Percentiles rank a stretch among this genome's conserved stretches.
These are phyloP conservation scores for Phenganax subtilis DNA, from an alignment of 92 coral and sea anemone species.

Conservation along the genomic window DNA sequence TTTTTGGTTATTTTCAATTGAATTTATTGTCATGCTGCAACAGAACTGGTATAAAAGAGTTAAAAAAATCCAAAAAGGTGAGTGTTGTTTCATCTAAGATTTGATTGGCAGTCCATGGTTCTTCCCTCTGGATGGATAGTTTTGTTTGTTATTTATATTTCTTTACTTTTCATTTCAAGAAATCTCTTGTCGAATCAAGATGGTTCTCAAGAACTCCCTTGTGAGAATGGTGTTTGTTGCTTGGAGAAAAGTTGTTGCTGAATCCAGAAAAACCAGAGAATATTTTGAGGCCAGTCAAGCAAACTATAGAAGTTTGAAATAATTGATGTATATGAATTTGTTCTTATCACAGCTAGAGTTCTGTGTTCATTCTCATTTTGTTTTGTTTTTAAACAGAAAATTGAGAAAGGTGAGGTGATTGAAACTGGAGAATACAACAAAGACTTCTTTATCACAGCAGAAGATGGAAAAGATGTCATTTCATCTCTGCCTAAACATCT, in stretches of 20 bases:
- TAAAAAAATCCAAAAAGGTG: slow-evolving; percentile 75
- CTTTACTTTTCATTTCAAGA: slow-evolving; percentile 39
- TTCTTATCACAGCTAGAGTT: no score
- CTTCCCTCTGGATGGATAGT: background rate
- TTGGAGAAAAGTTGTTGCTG: slow-evolving; percentile 84
- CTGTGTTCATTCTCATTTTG: background rate
- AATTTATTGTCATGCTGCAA: slow-evolving; percentile 3
- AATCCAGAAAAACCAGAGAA: slow-evolving; percentile 84
- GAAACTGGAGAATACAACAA: slow-evolving; percentile 52
- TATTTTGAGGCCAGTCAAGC: slow-evolving; percentile 82
- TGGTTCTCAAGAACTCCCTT: slow-evolving; percentile 70
- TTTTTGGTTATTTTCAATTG: slow-evolving; percentile 31
- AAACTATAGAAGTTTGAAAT: no score
- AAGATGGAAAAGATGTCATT: slow-evolving; percentile 73
- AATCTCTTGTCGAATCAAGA: slow-evolving; percentile 60
- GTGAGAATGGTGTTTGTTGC: slow-evolving; percentile 78
- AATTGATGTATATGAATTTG: no score
- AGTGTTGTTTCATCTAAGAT: background rate
- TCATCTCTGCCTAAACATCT: slow-evolving; percentile 74
- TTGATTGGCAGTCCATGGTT: background rate
- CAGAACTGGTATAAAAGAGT: slow-evolving; percentile 75
- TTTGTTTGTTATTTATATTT: background rate
- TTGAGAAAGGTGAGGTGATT: slow-evolving; percentile 75
- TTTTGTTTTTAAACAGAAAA: slow-evolving; percentile 47
- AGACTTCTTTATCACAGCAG: slow-evolving; percentile 53